Percentiles rank a stretch among this genome's conserved stretches.
Evolutionary conservation across 2,797 vertebrate genomes (phyloP).

Genomic region (Tamandua tetradactyla): DNA sequence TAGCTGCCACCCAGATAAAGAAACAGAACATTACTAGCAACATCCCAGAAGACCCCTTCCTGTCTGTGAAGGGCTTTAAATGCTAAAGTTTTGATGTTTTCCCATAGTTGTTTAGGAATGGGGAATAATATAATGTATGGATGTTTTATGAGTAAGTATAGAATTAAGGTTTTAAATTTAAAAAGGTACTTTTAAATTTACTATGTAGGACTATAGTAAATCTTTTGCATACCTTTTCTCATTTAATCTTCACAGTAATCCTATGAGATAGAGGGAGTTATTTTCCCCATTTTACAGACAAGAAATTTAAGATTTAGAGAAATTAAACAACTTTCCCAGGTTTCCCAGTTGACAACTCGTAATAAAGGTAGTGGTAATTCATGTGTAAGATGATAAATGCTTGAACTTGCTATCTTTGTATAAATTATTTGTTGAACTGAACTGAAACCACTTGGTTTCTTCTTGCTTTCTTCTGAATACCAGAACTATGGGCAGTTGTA

Average conservation of each 20-base stretch:
- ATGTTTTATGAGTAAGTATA: slow-evolving; percentile 1
- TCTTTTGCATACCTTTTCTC: not conserved
- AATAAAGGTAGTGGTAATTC: not conserved
- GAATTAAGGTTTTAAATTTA: not conserved
- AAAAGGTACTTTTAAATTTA: not conserved
- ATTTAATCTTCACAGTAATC: slow-evolving; percentile 16
- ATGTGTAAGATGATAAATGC: not conserved
- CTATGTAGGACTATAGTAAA: not conserved
- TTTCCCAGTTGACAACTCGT: not conserved
- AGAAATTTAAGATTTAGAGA: slow-evolving; percentile 1
- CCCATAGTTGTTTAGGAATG: not conserved
- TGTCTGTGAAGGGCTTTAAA: not conserved
- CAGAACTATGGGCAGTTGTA: not conserved
- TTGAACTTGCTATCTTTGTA: slow-evolving; percentile 20
- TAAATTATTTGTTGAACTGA: slow-evolving; percentile 26
- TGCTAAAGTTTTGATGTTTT: slow-evolving; percentile 32
- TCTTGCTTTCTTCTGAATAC: slow-evolving; percentile 1
- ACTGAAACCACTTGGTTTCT: not conserved
- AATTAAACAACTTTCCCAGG: not conserved
- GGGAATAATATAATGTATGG: not conserved
- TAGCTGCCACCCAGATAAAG: not conserved
- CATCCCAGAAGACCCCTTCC: not conserved
- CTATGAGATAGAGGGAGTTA: not conserved
- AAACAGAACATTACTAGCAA: not conserved
- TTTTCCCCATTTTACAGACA: not conserved